phyloP scores from a whole-genome alignment of 2,888 invertebrate genomes.

The Lasioglossum lativentre region DNA sequence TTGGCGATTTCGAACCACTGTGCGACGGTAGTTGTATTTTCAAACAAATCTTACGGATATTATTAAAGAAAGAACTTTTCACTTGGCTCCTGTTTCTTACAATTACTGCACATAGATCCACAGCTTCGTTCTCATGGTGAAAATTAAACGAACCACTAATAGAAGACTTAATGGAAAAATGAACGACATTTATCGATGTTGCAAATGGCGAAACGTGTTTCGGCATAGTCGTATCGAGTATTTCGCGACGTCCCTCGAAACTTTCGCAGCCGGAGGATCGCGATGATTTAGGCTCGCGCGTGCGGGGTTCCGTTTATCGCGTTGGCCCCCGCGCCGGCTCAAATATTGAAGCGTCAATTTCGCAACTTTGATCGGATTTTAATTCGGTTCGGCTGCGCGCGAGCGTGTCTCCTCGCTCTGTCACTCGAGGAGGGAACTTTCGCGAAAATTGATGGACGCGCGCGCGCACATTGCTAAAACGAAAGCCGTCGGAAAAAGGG shows the following conservation, averaged over 20 bases:
- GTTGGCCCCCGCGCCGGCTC: slow-evolving; percentile 14
- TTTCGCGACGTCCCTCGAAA: background rate
- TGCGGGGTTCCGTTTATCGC: slow-evolving; percentile 34
- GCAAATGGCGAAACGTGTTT: background rate
- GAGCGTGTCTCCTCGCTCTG: slow-evolving; percentile 47
- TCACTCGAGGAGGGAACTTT: slow-evolving; percentile 68
- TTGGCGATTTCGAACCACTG: too few relatives aligned
- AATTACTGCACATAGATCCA: too few relatives aligned
- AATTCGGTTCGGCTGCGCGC: slow-evolving; percentile 74
- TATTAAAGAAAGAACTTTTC: too few relatives aligned
- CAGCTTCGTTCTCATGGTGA: too few relatives aligned
- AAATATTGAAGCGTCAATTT: slow-evolving; percentile 80
- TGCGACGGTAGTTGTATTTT: too few relatives aligned
- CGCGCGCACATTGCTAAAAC: slow-evolving; percentile 39
- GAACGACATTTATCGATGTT: background rate
- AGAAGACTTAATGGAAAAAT: background rate
- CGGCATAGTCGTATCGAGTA: background rate
- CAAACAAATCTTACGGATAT: too few relatives aligned
- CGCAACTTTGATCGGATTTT: slow-evolving; percentile 82
- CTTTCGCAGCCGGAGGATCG: background rate
- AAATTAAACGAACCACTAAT: background rate
- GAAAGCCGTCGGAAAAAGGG: slow-evolving; percentile 21
- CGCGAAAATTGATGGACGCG: slow-evolving; percentile 70
- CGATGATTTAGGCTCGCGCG: slow-evolving; percentile 12
- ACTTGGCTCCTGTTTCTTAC: too few relatives aligned